Percentiles rank a stretch among this genome's conserved stretches.
phyloP scores from a whole-genome alignment of 2,797 vertebrate species.

The Naso thynnoides region DNA sequence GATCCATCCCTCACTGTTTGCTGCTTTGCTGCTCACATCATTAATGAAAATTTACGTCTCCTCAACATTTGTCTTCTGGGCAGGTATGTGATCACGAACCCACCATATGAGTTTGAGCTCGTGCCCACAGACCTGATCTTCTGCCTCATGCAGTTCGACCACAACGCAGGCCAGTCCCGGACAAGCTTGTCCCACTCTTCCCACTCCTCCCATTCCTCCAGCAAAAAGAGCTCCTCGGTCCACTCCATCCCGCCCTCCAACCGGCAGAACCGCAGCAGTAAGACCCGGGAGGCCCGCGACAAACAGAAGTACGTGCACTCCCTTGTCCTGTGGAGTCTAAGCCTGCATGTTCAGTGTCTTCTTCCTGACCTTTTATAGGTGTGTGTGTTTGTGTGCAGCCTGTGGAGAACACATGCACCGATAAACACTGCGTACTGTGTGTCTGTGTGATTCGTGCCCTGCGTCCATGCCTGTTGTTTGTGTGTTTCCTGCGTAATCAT shows the following conservation, averaged over 20 bases:
- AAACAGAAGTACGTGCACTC: slow-evolving; percentile 94
- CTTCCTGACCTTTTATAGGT: slow-evolving; percentile 36
- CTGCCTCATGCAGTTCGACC: slow-evolving; percentile 99
- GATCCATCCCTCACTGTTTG: neutral
- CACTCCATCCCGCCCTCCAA: slow-evolving; percentile 95
- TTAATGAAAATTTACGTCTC: neutral
- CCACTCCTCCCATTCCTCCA: slow-evolving; percentile 98
- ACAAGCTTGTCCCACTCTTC: slow-evolving; percentile 98
- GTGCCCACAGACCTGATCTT: slow-evolving; percentile 99
- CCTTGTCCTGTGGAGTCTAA: slow-evolving; percentile 53
- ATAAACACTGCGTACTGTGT: slow-evolving; percentile 50
- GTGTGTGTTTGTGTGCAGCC: slow-evolving; percentile 54
- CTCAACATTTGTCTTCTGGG: slow-evolving; percentile 7
- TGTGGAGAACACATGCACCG: slow-evolving; percentile 57
- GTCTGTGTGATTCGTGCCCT: slow-evolving; percentile 60
- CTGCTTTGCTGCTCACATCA: neutral
- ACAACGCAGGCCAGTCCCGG: slow-evolving; percentile 98
- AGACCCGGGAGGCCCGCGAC: slow-evolving; percentile 94
- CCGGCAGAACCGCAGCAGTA: slow-evolving; percentile 94
- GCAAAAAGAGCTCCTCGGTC: slow-evolving; percentile 98
- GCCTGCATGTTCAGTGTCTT: slow-evolving; percentile 58
- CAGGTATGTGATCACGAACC: slow-evolving; percentile 99
- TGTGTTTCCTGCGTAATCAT: slow-evolving; percentile 71
- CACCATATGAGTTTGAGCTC: slow-evolving; percentile 97
- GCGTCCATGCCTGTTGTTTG: slow-evolving; percentile 67